A percentile compares a stretch with the other conserved stretches of the same genome.
Conservation (phyloP, 2,888 invertebrate species). For the Digitonthophagus gazella region DNA sequence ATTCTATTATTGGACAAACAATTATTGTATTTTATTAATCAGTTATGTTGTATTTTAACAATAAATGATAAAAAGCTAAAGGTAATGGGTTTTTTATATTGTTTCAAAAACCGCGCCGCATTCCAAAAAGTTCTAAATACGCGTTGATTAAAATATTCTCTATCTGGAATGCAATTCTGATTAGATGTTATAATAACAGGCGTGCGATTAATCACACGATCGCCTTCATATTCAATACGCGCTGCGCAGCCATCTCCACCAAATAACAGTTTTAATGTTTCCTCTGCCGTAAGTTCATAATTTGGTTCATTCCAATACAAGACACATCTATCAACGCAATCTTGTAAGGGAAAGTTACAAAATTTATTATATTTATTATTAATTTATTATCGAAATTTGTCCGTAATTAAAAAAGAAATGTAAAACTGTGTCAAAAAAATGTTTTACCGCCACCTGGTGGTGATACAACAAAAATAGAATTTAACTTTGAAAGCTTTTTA, state of each 20-base stretch:
- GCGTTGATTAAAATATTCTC: neutral
- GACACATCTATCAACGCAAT: neutral
- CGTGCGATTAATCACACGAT: neutral
- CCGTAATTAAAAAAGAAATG: slow-evolving; percentile 1
- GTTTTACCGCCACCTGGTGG: slow-evolving; percentile 10
- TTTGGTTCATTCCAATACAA: slow-evolving; percentile 15
- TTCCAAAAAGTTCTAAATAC: neutral
- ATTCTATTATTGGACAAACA: no score
- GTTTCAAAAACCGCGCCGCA: neutral
- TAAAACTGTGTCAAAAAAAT: slow-evolving; percentile 2
- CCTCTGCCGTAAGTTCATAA: neutral
- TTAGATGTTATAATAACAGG: slow-evolving; percentile 8
- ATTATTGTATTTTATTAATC: no score
- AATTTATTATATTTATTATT: slow-evolving; percentile 7
- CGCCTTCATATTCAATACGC: neutral
- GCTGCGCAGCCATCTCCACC: slow-evolving; percentile 2
- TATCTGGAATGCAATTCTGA: neutral
- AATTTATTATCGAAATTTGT: no score
- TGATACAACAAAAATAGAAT: slow-evolving; percentile 5
- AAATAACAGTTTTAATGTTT: slow-evolving; percentile 3
- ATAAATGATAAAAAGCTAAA: neutral
- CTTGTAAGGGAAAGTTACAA: neutral
- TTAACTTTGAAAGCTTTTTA: slow-evolving; percentile 1
- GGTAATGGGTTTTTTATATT: slow-evolving; percentile 7
- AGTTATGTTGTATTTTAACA: no score